Percentiles rank a stretch among this genome's conserved stretches.
phyloP scores from a whole-genome alignment of 2,113 vertebrate species.

The crab-eating macaque (Macaca fascicularis) region DNA sequence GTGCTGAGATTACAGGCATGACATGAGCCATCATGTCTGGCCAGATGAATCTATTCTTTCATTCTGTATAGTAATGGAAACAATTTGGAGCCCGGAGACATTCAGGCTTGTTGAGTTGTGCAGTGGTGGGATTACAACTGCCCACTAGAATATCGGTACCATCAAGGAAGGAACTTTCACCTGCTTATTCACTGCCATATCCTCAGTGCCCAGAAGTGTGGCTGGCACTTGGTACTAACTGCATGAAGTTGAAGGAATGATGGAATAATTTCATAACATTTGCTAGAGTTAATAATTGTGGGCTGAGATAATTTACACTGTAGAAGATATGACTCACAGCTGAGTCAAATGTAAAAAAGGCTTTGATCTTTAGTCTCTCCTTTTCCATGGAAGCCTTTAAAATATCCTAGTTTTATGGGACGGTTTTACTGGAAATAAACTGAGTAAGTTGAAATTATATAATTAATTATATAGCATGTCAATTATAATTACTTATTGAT shows the following conservation, averaged over 20 bases:
- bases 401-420: neutral
- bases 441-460: neutral
- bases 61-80: neutral
- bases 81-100: neutral
- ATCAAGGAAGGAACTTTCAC: rapidly evolving
- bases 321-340: neutral
- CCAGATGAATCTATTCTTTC: neutral
- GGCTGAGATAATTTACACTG: neutral
- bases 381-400: constrained; percentile 7
- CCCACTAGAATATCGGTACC: neutral
- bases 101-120: neutral
- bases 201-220: neutral
- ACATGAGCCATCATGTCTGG: too few relatives aligned
- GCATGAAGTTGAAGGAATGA: neutral
- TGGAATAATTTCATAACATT: neutral
- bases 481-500: constrained; percentile 33
- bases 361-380: neutral
- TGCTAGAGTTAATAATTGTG: neutral
- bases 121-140: neutral
- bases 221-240: neutral
- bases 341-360: neutral
- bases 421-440: constrained; percentile 28
- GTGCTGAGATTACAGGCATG: too few relatives aligned
- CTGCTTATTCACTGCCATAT: neutral
- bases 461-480: constrained; percentile 47